Evolutionary conservation across 2,113 vertebrate genomes (phyloP), one percentile per base, ranked within the genome.

Genomic region (Plectropomus leopardus): DNA sequence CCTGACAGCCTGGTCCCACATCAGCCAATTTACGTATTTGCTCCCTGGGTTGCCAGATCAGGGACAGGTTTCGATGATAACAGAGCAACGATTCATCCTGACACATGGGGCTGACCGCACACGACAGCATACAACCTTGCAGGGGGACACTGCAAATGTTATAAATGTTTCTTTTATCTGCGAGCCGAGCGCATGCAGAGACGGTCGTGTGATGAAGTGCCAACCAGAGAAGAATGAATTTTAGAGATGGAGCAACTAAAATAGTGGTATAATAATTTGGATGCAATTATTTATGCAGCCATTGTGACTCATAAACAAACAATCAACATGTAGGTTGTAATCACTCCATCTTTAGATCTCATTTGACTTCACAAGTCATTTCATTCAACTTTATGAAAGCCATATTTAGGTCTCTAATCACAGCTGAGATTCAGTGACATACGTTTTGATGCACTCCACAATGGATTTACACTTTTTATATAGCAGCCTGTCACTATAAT

Each of bases 61-160:
- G 50, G 66, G 76, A 58, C 55, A 23, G 57, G 54, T 13, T 45
- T 55, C 2, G 15, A 40, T 32, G 24, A 69, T 67, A 72, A 81
- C 70, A 73, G 36, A 65, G 64, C 14, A 23, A 11, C 32, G 17
- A 78, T 60, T 86, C 57, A 80, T 66, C 58, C 26, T 14, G 65
- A 82, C 66, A 64, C 48, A 69, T n/a, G 30, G 2, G 59, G 51
- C 21, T 30, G 80, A 72, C 78, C 53, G 13, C 47, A 71, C 68
- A 34, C 9, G 7, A 7, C 10, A 15, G 7, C 15, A 10, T 15
- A 26, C 67, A 73, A 63, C 72, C 78, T 77, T 59, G 68, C 21
- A 50, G 11, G 24, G 40, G 61, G 24, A n/a, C 11, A 67, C 74
- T 32, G 51, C 59, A 86, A 74, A 84, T 69, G 74, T 55, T 70